phyloP scores from a whole-genome alignment of 2,113 vertebrate species.

The rat (Rattus norvegicus) region DNA sequence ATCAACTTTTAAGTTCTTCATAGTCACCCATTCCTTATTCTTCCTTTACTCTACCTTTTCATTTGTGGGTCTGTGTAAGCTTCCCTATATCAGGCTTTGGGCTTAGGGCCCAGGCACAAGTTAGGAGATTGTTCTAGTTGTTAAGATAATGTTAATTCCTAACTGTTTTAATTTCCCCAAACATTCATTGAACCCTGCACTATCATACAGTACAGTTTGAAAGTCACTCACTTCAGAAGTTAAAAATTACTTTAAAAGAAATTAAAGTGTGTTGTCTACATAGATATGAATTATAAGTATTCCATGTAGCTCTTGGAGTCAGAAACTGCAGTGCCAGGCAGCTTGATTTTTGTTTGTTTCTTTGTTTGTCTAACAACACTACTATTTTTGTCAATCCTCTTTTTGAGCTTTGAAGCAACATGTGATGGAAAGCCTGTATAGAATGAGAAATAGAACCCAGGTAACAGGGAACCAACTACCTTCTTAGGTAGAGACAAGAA shows the following conservation, averaged over 20 bases:
- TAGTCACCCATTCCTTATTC: background rate
- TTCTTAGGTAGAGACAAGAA: background rate
- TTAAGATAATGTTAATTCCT: background rate
- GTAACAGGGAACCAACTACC: background rate
- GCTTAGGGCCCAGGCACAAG: background rate
- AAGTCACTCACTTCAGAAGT: constrained; percentile 34
- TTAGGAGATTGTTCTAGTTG: background rate
- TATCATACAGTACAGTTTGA: constrained; percentile 24
- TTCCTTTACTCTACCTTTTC: background rate
- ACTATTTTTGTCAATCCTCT: constrained; percentile 43
- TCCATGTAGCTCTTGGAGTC: background rate
- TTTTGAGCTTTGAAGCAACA: constrained; percentile 26
- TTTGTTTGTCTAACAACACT: background rate
- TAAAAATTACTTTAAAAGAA: constrained; percentile 63
- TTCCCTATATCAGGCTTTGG: background rate
- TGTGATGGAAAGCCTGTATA: background rate
- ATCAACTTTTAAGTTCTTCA: background rate
- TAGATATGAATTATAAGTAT: background rate
- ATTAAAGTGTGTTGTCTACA: background rate
- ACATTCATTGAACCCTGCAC: background rate
- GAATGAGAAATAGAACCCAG: background rate
- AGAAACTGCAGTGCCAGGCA: background rate
- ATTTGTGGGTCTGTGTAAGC: background rate
- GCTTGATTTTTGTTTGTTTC: background rate
- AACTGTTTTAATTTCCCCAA: background rate